Base-by-base conservation (phyloP, 2,888 invertebrate species). In the Heliothis peltigera region DNA sequence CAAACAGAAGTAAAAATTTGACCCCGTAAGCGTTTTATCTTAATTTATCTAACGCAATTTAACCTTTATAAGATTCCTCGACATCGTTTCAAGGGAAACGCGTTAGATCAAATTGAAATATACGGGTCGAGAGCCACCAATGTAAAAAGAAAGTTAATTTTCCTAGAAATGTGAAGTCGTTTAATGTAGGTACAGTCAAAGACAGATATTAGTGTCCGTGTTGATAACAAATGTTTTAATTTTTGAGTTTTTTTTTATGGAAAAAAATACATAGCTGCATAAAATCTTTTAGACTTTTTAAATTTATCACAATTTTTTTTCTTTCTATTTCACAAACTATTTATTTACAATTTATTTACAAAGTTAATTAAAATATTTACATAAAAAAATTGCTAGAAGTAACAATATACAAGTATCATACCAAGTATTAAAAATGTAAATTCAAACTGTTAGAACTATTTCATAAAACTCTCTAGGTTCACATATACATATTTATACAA, bases 361-460 rank as follows among this genome's bases (percentile, higher is more conserved):
- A n/a, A n/a, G n/a, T n/a, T n/a, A n/a, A n/a, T n/a, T n/a, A n/a
- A n/a, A n/a, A n/a, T n/a, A n/a, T n/a, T n/a, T n/a, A n/a, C n/a
- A n/a, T n/a, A n/a, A n/a, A n/a, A n/a, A n/a, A n/a, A n/a, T n/a
- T n/a, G n/a, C n/a, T n/a, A n/a, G n/a, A n/a, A n/a, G n/a, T n/a
- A n/a, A n/a, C n/a, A n/a, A n/a, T n/a, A n/a, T n/a, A n/a, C n/a
- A n/a, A n/a, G n/a, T n/a, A n/a, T n/a, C n/a, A n/a, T n/a, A n/a
- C n/a, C n/a, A n/a, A n/a, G n/a, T n/a, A n/a, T n/a, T n/a, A n/a
- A n/a, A n/a, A 3, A 25, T 42, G 7, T 19, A 18, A 4, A 17
- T 60, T 39, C 39, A 68, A 56, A 39, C 43, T 21, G 46, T 15
- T 66, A 52, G 6, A 28, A 60, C 35, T 56, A 60, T 53, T 74